Conservation (phyloP, 2,888 invertebrate species). For the Drosophila rubida region DNA sequence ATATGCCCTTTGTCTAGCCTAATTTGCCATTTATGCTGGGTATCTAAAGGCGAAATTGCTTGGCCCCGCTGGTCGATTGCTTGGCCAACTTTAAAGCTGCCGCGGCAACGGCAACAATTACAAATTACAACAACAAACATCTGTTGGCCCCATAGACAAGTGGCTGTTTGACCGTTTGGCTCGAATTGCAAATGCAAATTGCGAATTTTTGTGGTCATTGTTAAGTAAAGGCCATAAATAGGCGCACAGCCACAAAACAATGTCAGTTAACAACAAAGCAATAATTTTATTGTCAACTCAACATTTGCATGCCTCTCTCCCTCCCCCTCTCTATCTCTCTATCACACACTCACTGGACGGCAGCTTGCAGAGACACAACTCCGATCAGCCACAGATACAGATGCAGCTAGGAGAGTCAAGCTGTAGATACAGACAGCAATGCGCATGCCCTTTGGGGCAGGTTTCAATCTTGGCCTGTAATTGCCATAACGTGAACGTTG, state of each 20-base stretch:
- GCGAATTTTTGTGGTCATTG: constrained; percentile 78
- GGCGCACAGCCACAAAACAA: constrained; percentile 42
- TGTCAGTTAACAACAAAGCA: constrained; percentile 57
- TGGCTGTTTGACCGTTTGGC: constrained; percentile 58
- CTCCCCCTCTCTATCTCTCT: neutral
- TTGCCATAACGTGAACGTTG: constrained; percentile 28
- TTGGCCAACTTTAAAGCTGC: constrained; percentile 67
- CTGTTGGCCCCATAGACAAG: constrained; percentile 51
- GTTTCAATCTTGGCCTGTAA: constrained; percentile 30
- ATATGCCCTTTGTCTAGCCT: constrained; percentile 17
- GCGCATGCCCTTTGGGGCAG: constrained; percentile 30
- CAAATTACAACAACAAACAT: constrained; percentile 46
- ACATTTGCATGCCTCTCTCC: constrained; percentile 48
- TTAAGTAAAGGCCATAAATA: constrained; percentile 76
- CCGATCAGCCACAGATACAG: constrained; percentile 11
- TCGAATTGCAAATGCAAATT: constrained; percentile 76
- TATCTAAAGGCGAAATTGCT: constrained; percentile 42
- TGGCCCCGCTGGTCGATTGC: constrained; percentile 63
- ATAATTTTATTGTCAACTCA: constrained; percentile 74
- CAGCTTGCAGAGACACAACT: constrained; percentile 17
- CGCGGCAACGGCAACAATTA: constrained; percentile 36
- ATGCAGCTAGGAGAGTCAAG: no score
- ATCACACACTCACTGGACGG: neutral
- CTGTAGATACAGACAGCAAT: constrained; percentile 19
- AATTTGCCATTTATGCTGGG: constrained; percentile 18